phyloP scores from a whole-genome alignment of 2,113 vertebrate genomes.

The Acanthisitta chloris region DNA sequence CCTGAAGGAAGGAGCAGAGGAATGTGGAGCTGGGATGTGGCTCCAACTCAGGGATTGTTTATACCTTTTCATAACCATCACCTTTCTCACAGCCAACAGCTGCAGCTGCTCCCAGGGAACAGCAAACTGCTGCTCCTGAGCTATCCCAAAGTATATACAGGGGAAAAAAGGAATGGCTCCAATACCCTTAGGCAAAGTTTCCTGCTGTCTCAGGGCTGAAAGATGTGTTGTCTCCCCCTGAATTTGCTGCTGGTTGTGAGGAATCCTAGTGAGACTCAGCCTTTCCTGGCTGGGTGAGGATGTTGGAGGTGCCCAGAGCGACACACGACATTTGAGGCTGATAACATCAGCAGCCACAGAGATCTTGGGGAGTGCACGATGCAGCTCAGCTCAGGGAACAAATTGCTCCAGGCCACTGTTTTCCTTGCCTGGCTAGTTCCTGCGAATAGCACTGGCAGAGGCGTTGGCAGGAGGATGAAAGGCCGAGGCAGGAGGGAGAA shows the following conservation, averaged over 20 bases:
- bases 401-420: not conserved
- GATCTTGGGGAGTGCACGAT: not conserved
- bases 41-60: not conserved
- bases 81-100: rapidly evolving
- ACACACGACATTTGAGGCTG: not conserved
- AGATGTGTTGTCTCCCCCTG: not conserved
- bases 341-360: not conserved
- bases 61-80: not conserved
- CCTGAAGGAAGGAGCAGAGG: constrained; percentile 23
- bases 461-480: constrained; percentile 5
- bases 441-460: not conserved
- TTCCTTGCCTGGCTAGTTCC: constrained; percentile 3
- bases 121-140: rapidly evolving
- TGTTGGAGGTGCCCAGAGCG: not conserved
- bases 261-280: not conserved
- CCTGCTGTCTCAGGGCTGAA: rapidly evolving
- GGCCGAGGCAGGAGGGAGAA: not conserved
- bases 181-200: not conserved
- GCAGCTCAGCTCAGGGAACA: not conserved
- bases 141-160: rapidly evolving
- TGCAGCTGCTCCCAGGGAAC: not conserved
- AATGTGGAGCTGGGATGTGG: not conserved
- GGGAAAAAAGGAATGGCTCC: rapidly evolving
- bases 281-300: not conserved
- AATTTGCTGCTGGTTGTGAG: not conserved